These are phyloP conservation scores for Amblyjoppa proteus DNA, from an alignment of 2,888 invertebrate species.

Conservation along the genomic window DNA sequence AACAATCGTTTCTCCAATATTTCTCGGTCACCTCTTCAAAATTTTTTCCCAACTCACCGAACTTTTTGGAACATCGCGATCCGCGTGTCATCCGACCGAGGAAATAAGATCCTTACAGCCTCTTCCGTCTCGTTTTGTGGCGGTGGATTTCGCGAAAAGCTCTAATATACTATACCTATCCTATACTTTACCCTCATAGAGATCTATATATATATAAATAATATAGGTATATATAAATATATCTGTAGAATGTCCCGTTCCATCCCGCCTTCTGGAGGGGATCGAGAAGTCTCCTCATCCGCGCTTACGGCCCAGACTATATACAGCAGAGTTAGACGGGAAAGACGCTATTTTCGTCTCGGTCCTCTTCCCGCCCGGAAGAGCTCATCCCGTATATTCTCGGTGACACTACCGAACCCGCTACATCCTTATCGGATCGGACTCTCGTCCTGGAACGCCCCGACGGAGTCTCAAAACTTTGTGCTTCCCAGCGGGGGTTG, in stretches of 20 bases:
- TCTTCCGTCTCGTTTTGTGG: conserved; percentile 33
- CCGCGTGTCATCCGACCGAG: conserved; percentile 27
- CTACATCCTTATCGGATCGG: conserved; percentile 78
- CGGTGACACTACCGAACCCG: conserved; percentile 75
- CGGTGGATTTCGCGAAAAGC: conserved; percentile 30
- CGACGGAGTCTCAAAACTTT: conserved; percentile 57
- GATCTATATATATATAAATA: not conserved
- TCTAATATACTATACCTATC: conserved; percentile 14
- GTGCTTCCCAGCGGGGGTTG: conserved; percentile 63
- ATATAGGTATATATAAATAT: not conserved
- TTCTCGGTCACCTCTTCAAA: not conserved
- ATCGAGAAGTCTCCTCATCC: conserved; percentile 51
- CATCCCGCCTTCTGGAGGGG: conserved; percentile 24
- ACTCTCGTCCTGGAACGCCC: conserved; percentile 68
- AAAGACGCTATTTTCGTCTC: conserved; percentile 31
- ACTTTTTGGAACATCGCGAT: conserved; percentile 14
- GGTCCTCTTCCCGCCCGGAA: conserved; percentile 30
- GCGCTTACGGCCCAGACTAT: not conserved
- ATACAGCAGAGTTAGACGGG: conserved; percentile 2
- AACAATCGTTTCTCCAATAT: not conserved
- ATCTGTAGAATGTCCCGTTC: conserved; percentile 11
- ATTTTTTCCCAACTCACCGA: not conserved
- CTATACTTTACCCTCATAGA: not conserved
- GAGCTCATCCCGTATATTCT: conserved; percentile 75
- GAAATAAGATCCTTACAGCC: conserved; percentile 35